phyloP scores from a whole-genome alignment of 2,888 invertebrate species.

The Meta bourneti region DNA sequence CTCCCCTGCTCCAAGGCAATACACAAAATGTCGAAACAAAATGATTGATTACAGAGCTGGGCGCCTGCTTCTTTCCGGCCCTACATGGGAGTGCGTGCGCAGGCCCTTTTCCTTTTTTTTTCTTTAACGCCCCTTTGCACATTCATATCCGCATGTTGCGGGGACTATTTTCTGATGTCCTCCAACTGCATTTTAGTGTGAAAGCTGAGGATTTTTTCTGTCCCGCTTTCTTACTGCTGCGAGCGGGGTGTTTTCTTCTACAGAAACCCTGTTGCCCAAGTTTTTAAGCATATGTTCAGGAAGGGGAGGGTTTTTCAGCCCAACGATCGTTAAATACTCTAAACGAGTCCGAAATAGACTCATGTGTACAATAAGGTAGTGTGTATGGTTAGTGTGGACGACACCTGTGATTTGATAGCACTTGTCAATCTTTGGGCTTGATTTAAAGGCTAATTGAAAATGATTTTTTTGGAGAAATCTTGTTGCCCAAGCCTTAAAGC shows the following conservation, averaged over 20 bases:
- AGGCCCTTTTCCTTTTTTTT: constrained; percentile 60
- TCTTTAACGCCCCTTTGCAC: constrained; percentile 66
- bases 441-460: no score
- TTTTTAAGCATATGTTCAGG: not conserved
- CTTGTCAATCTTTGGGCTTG: no score
- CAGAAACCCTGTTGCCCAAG: not conserved
- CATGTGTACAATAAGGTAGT: no score
- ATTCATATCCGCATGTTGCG: constrained; percentile 75
- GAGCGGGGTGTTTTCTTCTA: not conserved
- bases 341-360: no score
- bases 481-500: no score
- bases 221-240: not conserved
- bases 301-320: no score
- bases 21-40: constrained; percentile 77
- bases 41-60: constrained; percentile 75
- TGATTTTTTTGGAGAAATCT: no score
- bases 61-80: constrained; percentile 75
- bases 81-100: constrained; percentile 51
- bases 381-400: no score
- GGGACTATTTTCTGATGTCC: constrained; percentile 72
- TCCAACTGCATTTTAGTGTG: constrained; percentile 65
- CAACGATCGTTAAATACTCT: no score
- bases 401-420: no score
- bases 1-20: constrained; percentile 68
- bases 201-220: constrained; percentile 21